Evolutionary conservation across 2,888 invertebrate species (phyloP).

Genomic region (Hirudinaria manillensis): DNA sequence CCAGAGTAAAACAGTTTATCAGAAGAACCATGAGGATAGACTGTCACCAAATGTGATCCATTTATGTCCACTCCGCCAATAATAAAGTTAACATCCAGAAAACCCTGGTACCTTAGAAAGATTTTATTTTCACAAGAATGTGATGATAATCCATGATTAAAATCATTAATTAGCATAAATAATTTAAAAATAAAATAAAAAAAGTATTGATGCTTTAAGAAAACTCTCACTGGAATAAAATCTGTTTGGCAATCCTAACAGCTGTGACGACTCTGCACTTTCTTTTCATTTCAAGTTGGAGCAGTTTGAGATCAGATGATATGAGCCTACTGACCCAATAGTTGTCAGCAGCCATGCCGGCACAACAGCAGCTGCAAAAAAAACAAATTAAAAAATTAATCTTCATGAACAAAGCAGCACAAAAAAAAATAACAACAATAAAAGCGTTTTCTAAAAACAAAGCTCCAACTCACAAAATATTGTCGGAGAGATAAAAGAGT

Average conservation of each 20-base stretch:
- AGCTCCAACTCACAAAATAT: constrained; percentile 18
- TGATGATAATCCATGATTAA: no score
- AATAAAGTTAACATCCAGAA: constrained; percentile 25
- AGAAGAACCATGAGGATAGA: constrained; percentile 29
- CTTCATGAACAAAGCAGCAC: neutral
- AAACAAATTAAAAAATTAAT: no score
- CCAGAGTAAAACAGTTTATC: constrained; percentile 23
- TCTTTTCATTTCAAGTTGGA: constrained; percentile 26
- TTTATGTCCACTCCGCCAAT: constrained; percentile 25
- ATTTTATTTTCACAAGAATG: no score
- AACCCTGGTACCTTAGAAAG: constrained; percentile 19
- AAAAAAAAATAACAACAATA: neutral
- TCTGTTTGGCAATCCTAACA: constrained; percentile 15
- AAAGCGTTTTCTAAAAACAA: neutral
- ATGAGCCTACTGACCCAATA: constrained; percentile 21
- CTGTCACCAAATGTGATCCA: constrained; percentile 13
- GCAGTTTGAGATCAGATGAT: constrained; percentile 18
- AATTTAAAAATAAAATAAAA: neutral
- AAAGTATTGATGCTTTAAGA: neutral
- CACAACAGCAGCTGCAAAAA: constrained; percentile 12
- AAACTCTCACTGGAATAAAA: constrained; percentile 21
- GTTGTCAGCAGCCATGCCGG: constrained; percentile 25
- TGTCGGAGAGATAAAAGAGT: constrained; percentile 6
- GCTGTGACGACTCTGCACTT: constrained; percentile 11
- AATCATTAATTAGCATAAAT: no score